phyloP scores from a whole-genome alignment of 2,797 vertebrate species.

The Carduelis carduelis region DNA sequence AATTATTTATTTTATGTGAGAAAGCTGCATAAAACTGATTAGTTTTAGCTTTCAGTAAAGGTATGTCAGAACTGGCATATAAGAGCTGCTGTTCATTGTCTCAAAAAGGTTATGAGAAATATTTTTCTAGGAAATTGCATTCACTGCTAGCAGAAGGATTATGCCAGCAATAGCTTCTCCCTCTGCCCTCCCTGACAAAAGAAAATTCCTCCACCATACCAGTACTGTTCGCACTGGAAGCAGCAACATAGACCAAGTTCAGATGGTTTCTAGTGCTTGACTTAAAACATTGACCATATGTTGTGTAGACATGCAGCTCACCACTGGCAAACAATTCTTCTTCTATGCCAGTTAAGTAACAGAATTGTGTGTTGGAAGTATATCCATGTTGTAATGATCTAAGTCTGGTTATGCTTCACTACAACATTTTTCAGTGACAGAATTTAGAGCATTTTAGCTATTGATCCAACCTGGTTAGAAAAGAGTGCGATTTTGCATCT shows the following conservation, averaged over 20 bases:
- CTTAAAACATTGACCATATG: not conserved
- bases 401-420: not conserved
- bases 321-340: not conserved
- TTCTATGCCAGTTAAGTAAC: not conserved
- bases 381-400: not conserved
- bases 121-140: not conserved
- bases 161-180: not conserved
- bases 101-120: not conserved
- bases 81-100: not conserved
- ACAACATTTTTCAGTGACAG: not conserved
- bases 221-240: not conserved
- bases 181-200: accelerated
- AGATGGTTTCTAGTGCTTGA: not conserved
- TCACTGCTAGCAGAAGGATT: not conserved
- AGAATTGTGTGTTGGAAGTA: not conserved
- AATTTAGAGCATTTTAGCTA: not conserved
- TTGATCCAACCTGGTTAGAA: not conserved
- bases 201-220: not conserved
- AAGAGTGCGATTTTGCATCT: not conserved
- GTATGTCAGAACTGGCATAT: not conserved
- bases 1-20: not conserved
- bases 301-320: not conserved
- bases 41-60: not conserved
- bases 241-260: not conserved
- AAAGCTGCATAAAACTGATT: not conserved